Conservation (phyloP, 2,797 vertebrate genomes). For the Eulemur rubriventer region DNA sequence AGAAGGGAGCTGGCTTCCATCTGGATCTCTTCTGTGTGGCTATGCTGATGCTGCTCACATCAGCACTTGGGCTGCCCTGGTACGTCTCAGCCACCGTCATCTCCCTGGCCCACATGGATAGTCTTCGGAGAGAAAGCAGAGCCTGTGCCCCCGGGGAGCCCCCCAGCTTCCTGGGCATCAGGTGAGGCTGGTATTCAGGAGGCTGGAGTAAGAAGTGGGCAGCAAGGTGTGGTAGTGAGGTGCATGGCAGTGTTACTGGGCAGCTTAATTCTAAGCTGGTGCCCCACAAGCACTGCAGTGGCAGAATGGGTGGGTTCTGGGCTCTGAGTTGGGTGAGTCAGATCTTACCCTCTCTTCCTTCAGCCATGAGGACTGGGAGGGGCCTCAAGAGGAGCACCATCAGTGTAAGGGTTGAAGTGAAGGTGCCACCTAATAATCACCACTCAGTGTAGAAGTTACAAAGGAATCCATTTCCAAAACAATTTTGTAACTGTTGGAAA, state of each 20-base stretch:
- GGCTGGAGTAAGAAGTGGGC: neutral
- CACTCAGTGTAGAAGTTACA: neutral
- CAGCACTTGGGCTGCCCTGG: constrained; percentile 87
- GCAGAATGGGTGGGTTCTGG: neutral
- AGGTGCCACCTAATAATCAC: neutral
- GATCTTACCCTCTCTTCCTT: neutral
- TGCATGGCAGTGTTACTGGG: neutral
- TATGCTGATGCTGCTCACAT: constrained; percentile 85
- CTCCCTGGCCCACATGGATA: constrained; percentile 89
- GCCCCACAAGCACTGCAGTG: neutral
- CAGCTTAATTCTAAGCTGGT: constrained; percentile 29
- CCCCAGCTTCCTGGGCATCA: constrained; percentile 87
- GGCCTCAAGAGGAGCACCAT: neutral
- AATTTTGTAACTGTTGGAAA: constrained; percentile 21
- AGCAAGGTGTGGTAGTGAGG: neutral
- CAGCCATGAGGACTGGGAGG: neutral
- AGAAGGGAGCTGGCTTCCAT: constrained; percentile 90
- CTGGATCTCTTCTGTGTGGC: constrained; percentile 89
- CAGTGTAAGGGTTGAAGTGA: neutral
- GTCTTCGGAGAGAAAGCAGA: constrained; percentile 86
- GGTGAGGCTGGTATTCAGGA: constrained; percentile 73
- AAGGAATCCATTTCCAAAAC: constrained; percentile 7
- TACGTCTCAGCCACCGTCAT: constrained; percentile 88
- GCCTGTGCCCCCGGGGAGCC: constrained; percentile 83
- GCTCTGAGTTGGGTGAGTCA: neutral